Percentiles rank a stretch among this genome's conserved stretches.
Conservation (phyloP, 2,797 vertebrate genomes). For the Holocentrus rufus region DNA sequence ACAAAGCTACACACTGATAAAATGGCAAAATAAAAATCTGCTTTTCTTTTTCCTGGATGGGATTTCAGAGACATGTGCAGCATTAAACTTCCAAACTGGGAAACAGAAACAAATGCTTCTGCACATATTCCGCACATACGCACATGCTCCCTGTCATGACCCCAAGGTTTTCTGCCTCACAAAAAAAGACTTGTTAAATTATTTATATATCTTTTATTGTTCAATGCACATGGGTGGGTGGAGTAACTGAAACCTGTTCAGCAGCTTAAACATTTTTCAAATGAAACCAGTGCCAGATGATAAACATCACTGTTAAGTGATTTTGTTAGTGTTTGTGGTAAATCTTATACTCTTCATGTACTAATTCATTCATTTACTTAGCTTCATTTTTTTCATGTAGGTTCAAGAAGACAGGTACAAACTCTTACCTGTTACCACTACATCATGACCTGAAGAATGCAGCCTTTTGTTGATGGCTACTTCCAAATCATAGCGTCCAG, state of each 20-base stretch:
- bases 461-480: rapidly evolving
- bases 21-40: too few relatives aligned
- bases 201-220: too few relatives aligned
- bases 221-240: background rate
- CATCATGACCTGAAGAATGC: rapidly evolving
- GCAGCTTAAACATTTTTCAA: background rate
- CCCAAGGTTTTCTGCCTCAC: background rate
- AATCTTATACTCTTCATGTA: too few relatives aligned
- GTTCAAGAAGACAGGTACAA: too few relatives aligned
- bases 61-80: background rate
- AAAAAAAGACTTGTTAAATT: background rate
- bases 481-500: conserved; percentile 64
- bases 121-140: background rate
- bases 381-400: too few relatives aligned
- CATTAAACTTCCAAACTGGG: background rate
- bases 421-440: conserved; percentile 72
- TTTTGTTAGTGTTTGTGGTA: too few relatives aligned
- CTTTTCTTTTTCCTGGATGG: too few relatives aligned
- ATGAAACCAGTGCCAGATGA: background rate
- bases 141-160: background rate
- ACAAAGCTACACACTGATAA: too few relatives aligned
- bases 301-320: background rate
- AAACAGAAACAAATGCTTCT: background rate
- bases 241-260: conserved; percentile 6
- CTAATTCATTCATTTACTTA: too few relatives aligned